phyloP scores from a whole-genome alignment of 2,797 vertebrate species.

The Eutrigla gurnardus region DNA sequence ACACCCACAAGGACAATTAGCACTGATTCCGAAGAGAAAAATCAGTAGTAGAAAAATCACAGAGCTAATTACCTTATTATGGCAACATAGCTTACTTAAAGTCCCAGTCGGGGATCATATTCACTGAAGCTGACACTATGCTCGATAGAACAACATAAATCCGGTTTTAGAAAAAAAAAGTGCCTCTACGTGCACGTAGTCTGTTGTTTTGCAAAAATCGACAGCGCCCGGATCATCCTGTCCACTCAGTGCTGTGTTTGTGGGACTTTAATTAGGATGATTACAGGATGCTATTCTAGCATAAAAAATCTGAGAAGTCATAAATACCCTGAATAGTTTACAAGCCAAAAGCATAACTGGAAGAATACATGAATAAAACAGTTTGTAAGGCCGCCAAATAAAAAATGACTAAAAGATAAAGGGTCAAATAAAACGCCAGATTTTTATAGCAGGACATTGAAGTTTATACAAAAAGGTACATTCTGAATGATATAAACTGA shows the following conservation, averaged over 20 bases:
- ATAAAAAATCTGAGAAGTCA: not conserved
- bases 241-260: too few species aligned
- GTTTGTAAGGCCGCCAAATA: not conserved
- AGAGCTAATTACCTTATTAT: conserved; percentile 42
- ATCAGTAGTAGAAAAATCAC: conserved; percentile 48
- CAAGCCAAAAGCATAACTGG: not conserved
- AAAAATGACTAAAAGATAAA: not conserved
- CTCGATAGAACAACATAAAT: too few species aligned
- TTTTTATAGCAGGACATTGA: not conserved
- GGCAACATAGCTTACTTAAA: conserved; percentile 39
- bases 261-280: too few species aligned
- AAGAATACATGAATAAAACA: not conserved
- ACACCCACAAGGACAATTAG: conserved; percentile 45
- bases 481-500: not conserved
- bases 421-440: not conserved
- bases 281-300: not conserved
- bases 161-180: too few species aligned
- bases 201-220: too few species aligned
- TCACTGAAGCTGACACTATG: too few species aligned
- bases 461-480: not conserved
- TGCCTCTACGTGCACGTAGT: too few species aligned
- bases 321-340: not conserved
- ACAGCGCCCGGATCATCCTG: too few species aligned
- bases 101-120: too few species aligned
- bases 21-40: conserved; percentile 37